Evolutionary conservation across 2,888 invertebrate genomes (phyloP).

Genomic region (Dione juno): DNA sequence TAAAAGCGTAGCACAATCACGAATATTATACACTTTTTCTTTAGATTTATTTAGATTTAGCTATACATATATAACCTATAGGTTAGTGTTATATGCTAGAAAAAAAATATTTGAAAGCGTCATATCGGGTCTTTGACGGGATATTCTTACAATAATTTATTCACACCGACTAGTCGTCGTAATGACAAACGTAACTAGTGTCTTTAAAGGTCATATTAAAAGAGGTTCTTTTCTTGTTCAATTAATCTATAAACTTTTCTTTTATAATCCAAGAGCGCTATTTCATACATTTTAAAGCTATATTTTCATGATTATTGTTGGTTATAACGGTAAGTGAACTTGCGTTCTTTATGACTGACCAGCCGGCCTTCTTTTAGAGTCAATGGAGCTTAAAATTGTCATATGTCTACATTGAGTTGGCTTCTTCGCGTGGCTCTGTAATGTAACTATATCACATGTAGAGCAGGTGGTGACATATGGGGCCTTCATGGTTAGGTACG

Average conservation of each 20-base stretch:
- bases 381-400: conserved; percentile 20
- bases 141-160: too few species aligned
- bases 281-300: too few species aligned
- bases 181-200: too few species aligned
- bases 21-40: neutral
- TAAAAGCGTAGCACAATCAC: neutral
- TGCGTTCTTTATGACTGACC: conserved; percentile 7
- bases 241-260: too few species aligned
- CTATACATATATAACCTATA: too few species aligned
- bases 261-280: too few species aligned
- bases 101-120: too few species aligned
- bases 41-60: neutral
- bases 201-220: too few species aligned
- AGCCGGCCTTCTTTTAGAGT: conserved; percentile 18
- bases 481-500: neutral
- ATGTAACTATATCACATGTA: conserved; percentile 21
- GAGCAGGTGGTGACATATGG: conserved; percentile 23
- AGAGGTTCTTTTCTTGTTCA: too few species aligned
- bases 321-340: neutral
- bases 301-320: neutral
- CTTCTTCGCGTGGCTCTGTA: conserved; percentile 26
- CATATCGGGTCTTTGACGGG: too few species aligned
- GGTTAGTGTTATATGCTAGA: too few species aligned
- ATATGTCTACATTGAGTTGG: conserved; percentile 19
- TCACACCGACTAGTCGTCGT: too few species aligned